Percentiles rank a stretch among this genome's conserved stretches.
phyloP scores from a whole-genome alignment of 2,113 vertebrate genomes.

The Athene noctua region DNA sequence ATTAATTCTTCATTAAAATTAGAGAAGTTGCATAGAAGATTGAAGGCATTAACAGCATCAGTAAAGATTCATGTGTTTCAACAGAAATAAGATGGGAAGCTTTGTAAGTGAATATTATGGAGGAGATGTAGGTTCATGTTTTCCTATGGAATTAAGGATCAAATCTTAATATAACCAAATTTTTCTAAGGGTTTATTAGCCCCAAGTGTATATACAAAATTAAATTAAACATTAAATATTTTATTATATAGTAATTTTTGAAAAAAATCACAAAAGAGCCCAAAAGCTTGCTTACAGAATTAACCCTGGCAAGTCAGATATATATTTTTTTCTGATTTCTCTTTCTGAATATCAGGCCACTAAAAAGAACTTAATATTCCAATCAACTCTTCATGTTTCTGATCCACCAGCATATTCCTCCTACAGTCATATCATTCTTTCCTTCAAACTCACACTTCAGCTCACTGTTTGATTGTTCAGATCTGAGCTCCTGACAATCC shows the following conservation, averaged over 20 bases:
- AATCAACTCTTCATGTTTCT: not conserved
- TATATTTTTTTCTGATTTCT: not conserved
- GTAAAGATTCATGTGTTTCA: not conserved
- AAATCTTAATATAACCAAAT: not conserved
- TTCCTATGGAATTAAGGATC: not conserved
- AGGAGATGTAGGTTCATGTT: not conserved
- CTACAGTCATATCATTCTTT: not conserved
- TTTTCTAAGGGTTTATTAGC: not conserved
- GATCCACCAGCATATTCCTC: not conserved
- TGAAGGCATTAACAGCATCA: not conserved
- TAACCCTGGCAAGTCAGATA: not conserved
- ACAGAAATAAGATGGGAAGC: not conserved
- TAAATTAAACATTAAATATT: not conserved
- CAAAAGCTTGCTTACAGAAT: not conserved
- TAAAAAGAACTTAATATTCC: not conserved
- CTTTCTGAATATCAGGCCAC: not conserved
- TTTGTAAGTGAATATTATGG: not conserved
- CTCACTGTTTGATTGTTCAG: not conserved
- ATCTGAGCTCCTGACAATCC: not conserved
- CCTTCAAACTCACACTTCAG: not conserved
- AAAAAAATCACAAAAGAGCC: accelerated
- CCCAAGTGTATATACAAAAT: accelerated
- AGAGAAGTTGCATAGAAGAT: not conserved
- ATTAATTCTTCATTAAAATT: not conserved
- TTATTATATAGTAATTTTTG: not conserved